phyloP scores from a whole-genome alignment of 2,888 invertebrate species.

The Monopis laevigella region DNA sequence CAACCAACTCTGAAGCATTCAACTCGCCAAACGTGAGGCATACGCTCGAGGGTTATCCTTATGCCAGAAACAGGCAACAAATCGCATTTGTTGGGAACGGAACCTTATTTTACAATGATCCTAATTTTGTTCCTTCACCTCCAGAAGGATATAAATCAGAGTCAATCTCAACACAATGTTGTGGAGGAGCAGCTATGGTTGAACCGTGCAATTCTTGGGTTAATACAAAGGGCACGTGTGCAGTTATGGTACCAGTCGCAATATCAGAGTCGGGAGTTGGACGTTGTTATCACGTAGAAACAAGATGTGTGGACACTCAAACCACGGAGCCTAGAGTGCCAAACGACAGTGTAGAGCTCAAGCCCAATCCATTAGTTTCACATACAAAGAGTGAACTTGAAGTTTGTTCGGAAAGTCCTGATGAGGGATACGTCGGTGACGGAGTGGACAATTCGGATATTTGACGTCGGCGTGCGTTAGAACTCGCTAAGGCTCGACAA shows the following conservation, averaged over 20 bases:
- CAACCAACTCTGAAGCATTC: slow-evolving; percentile 53
- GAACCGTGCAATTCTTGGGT: slow-evolving; percentile 48
- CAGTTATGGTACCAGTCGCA: slow-evolving; percentile 52
- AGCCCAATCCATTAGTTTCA: slow-evolving; percentile 50
- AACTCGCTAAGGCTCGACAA: slow-evolving; percentile 49
- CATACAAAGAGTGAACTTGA: slow-evolving; percentile 59
- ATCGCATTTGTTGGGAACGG: slow-evolving; percentile 59
- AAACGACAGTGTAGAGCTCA: slow-evolving; percentile 49
- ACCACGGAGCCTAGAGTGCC: slow-evolving; percentile 61
- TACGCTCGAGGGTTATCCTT: slow-evolving; percentile 84
- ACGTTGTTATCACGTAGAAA: slow-evolving; percentile 62
- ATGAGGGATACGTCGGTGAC: slow-evolving; percentile 89
- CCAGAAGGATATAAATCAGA: slow-evolving; percentile 76
- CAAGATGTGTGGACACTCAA: slow-evolving; percentile 70
- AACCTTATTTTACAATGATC: slow-evolving; percentile 57
- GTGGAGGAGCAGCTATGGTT: slow-evolving; percentile 36
- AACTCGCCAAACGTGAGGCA: slow-evolving; percentile 72
- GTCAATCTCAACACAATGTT: slow-evolving; percentile 53
- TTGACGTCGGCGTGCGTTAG: slow-evolving; percentile 67
- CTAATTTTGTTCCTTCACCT: slow-evolving; percentile 72
- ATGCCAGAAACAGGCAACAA: slow-evolving; percentile 56
- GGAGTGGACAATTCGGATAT: slow-evolving; percentile 72
- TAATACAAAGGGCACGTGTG: slow-evolving; percentile 61
- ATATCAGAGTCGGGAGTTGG: slow-evolving; percentile 50
- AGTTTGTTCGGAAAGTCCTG: slow-evolving; percentile 80